Conservation (phyloP, 1,140 invertebrate species). For the Hyles euphorbiae region DNA sequence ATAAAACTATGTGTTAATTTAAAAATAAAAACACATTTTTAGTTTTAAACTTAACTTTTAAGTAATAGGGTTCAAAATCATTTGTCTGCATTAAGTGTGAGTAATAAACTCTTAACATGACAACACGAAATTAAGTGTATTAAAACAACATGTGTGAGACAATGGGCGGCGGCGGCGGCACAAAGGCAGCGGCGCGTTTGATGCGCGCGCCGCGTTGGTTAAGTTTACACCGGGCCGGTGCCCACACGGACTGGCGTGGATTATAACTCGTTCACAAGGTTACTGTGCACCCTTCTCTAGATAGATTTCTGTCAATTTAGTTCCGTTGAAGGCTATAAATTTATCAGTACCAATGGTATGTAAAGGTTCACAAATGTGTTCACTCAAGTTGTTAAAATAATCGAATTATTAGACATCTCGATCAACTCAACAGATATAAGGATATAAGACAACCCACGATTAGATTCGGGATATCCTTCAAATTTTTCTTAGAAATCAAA, state of each 20-base stretch:
- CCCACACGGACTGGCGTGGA: conserved; percentile 25
- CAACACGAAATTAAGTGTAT: conserved; percentile 65
- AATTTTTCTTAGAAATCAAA: no score
- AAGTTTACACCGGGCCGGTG: conserved; percentile 49
- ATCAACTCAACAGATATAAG: no score
- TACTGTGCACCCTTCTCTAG: conserved; percentile 7
- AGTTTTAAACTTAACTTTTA: background rate
- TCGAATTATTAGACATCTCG: no score
- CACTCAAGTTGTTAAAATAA: no score
- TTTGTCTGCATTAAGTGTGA: background rate
- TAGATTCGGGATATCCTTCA: no score
- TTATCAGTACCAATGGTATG: no score
- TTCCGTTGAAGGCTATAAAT: no score
- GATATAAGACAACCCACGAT: no score
- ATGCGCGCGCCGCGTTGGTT: conserved; percentile 34
- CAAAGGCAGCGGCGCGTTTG: conserved; percentile 56
- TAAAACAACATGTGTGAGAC: conserved; percentile 63
- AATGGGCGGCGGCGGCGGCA: conserved; percentile 45
- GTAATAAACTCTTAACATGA: conserved; percentile 65
- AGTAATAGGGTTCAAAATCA: conserved; percentile 14
- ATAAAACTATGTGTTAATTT: conserved; percentile 6
- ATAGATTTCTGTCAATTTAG: no score
- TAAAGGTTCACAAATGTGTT: no score
- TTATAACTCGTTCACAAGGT: conserved; percentile 9
- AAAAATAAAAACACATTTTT: background rate